Percentiles rank a stretch among this genome's conserved stretches.
These are phyloP conservation scores for Chaetodon trifascialis DNA, from an alignment of 2,113 vertebrate species.

Conservation along the genomic window DNA sequence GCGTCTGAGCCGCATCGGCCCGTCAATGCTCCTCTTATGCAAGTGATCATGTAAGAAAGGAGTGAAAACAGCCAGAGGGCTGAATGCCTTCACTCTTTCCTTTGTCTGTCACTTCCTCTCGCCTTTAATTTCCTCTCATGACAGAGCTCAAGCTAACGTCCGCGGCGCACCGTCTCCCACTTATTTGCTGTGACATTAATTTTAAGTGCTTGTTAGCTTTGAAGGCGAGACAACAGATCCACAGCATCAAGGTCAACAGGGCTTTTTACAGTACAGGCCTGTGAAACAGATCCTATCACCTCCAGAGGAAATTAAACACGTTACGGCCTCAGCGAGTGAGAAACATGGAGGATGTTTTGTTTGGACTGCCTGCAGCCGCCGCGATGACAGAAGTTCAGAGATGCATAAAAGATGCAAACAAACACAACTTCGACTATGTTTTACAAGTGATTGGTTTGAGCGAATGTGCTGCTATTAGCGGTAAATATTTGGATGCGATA, in stretches of 20 bases:
- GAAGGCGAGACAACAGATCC: slow-evolving; percentile 27
- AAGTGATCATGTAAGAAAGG: slow-evolving; percentile 12
- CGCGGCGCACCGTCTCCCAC: not conserved
- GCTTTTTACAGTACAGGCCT: slow-evolving; percentile 34
- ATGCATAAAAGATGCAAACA: not conserved
- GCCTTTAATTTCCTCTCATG: slow-evolving; percentile 25
- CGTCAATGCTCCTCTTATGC: not conserved
- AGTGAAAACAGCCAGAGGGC: slow-evolving; percentile 14
- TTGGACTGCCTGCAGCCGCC: not conserved
- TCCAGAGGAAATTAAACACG: slow-evolving; percentile 60
- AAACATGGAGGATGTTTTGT: not conserved
- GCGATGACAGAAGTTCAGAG: not conserved
- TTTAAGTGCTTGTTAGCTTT: slow-evolving; percentile 49
- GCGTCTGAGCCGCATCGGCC: not conserved
- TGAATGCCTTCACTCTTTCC: slow-evolving; percentile 1
- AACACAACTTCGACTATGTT: not conserved
- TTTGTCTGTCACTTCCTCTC: slow-evolving; percentile 15
- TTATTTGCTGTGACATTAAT: slow-evolving; percentile 22
- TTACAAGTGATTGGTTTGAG: not conserved
- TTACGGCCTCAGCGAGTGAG: slow-evolving; percentile 26
- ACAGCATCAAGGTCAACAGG: slow-evolving; percentile 6
- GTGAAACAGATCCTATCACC: slow-evolving; percentile 52
- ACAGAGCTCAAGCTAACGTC: slow-evolving; percentile 8
- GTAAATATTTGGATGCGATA: not conserved
- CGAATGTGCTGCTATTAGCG: not conserved